A percentile compares a stretch with the other conserved stretches of the same genome.
Evolutionary conservation across 2,888 invertebrate genomes (phyloP).

Genomic region (Cantharis rustica): DNA sequence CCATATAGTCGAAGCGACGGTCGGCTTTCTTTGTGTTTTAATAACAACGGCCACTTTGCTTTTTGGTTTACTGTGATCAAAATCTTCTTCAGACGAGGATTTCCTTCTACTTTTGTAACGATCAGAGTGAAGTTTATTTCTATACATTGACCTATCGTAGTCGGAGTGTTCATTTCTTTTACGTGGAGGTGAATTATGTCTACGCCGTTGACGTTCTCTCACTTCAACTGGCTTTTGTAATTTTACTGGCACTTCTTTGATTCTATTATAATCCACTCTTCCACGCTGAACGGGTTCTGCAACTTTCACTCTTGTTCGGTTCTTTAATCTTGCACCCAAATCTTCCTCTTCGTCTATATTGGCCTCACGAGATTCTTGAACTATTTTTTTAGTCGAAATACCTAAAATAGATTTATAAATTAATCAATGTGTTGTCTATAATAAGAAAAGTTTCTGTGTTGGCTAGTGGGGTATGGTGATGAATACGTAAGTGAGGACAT

Average conservation of each 20-base stretch:
- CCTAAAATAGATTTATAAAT: background rate
- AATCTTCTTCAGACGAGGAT: background rate
- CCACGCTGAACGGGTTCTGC: background rate
- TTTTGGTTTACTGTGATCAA: conserved; percentile 41
- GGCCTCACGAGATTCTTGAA: background rate
- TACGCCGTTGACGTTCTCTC: background rate
- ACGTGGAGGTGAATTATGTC: conserved; percentile 1
- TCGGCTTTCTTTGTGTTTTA: conserved; percentile 49
- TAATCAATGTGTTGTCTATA: background rate
- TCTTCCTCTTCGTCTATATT: conserved; percentile 2
- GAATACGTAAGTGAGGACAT: no score
- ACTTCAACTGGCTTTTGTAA: background rate
- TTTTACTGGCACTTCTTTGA: background rate
- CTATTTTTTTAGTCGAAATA: background rate
- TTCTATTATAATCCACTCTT: background rate
- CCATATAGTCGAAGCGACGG: conserved; percentile 53
- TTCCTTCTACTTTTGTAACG: conserved; percentile 8
- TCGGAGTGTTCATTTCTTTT: background rate
- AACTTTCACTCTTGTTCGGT: conserved; percentile 7
- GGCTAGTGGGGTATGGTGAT: no score
- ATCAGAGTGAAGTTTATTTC: conserved; percentile 25
- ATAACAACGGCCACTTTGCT: conserved; percentile 55
- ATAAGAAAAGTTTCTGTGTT: no score
- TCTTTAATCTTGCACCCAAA: conserved; percentile 22
- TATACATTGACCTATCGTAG: conserved; percentile 12